A percentile compares a stretch with the other conserved stretches of the same genome.
These are phyloP conservation scores for Bombus pascuorum DNA, from an alignment of 1,140 invertebrate species.

Conservation along the genomic window DNA sequence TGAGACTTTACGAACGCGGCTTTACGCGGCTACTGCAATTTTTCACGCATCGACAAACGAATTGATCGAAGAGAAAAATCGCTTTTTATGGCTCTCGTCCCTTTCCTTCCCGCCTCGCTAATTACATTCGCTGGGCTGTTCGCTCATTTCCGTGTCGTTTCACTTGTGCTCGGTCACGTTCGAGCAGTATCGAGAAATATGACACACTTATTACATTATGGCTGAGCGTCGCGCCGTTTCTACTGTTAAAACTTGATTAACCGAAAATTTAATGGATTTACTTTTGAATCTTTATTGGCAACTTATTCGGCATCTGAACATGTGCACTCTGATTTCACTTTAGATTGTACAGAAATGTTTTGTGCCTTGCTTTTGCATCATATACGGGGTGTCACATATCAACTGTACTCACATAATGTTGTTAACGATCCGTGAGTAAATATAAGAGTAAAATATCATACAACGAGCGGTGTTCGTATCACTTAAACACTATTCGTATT, in stretches of 20 bases:
- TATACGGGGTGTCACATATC: background rate
- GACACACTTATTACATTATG: background rate
- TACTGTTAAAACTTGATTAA: background rate
- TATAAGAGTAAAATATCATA: background rate
- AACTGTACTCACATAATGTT: background rate
- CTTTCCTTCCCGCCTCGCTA: background rate
- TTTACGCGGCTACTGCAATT: conserved; percentile 6
- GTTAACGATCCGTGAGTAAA: background rate
- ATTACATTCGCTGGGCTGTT: background rate
- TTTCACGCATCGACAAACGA: conserved; percentile 30
- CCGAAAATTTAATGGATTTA: background rate
- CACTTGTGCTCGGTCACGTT: background rate
- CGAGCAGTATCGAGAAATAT: background rate
- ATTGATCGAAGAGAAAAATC: conserved; percentile 22
- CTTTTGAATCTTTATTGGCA: background rate
- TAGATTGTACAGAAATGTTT: background rate
- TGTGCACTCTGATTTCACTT: background rate
- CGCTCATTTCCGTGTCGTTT: conserved; percentile 16
- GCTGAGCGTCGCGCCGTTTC: background rate
- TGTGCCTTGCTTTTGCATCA: background rate
- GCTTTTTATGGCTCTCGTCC: background rate
- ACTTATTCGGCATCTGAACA: background rate
- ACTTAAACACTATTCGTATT: no score
- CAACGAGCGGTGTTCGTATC: no score
- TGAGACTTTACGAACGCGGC: background rate